phyloP scores from a whole-genome alignment of 2,888 invertebrate species.

The Gordius sp. region DNA sequence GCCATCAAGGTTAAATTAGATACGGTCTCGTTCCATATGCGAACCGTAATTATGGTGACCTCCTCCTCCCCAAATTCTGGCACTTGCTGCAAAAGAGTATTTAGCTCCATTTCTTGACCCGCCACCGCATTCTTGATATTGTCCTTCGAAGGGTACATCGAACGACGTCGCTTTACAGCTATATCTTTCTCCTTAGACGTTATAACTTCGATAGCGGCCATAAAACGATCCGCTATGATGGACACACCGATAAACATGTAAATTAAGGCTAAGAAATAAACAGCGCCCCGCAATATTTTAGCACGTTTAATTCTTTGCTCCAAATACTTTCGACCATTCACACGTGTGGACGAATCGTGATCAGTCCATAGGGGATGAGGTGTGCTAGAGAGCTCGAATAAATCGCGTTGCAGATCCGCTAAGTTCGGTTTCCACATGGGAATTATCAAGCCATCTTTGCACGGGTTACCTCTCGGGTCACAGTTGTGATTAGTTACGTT shows the following conservation, averaged over 20 bases:
- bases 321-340: no score
- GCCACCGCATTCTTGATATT: background rate
- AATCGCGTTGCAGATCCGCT: no score
- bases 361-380: no score
- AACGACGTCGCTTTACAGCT: slow-evolving; percentile 56
- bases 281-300: slow-evolving; percentile 50
- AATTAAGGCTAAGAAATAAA: slow-evolving; percentile 60
- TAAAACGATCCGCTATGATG: slow-evolving; percentile 90
- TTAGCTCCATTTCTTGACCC: background rate
- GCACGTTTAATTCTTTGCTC: slow-evolving; percentile 42
- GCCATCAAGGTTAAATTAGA: slow-evolving; percentile 96
- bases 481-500: no score
- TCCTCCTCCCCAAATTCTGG: no score
- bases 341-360: no score
- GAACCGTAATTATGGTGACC: slow-evolving; percentile 58
- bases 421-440: no score
- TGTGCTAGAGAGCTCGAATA: no score
- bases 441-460: no score
- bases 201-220: slow-evolving; percentile 96
- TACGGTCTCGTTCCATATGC: slow-evolving; percentile 97
- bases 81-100: background rate
- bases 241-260: slow-evolving; percentile 96
- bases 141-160: no score
- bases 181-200: slow-evolving; percentile 88
- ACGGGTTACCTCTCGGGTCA: no score